phyloP scores from a whole-genome alignment of 2,888 invertebrate genomes.

The Elmis aenea region DNA sequence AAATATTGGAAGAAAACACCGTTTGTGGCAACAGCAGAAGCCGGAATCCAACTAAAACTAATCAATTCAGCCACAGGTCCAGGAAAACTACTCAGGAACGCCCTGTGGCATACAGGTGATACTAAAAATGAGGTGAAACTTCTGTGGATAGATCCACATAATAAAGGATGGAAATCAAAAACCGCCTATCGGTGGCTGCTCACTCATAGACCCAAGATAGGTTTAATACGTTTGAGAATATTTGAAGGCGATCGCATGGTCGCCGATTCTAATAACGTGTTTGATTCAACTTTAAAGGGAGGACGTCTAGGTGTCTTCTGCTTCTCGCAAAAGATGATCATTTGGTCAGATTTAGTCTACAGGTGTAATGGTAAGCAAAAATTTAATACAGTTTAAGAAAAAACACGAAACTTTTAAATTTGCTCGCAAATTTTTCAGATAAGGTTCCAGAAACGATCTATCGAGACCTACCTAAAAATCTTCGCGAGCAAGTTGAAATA shows the following conservation, averaged over 20 bases:
- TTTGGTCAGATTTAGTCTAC: slow-evolving; percentile 94
- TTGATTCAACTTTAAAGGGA: slow-evolving; percentile 86
- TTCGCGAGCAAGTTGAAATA: slow-evolving; percentile 59
- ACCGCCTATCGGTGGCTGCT: slow-evolving; percentile 92
- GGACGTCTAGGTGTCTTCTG: slow-evolving; percentile 93
- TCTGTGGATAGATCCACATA: slow-evolving; percentile 93
- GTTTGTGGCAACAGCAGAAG: slow-evolving; percentile 88
- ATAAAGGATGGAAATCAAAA: slow-evolving; percentile 87
- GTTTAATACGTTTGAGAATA: slow-evolving; percentile 85
- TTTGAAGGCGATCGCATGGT: slow-evolving; percentile 80
- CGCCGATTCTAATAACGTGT: slow-evolving; percentile 90
- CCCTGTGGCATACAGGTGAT: slow-evolving; percentile 92
- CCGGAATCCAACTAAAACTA: slow-evolving; percentile 89
- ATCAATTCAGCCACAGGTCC: slow-evolving; percentile 90
- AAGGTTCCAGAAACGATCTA: slow-evolving; percentile 77
- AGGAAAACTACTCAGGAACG: slow-evolving; percentile 83
- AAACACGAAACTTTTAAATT: neutral
- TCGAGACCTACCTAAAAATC: slow-evolving; percentile 66
- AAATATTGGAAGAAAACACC: slow-evolving; percentile 92
- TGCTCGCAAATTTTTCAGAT: slow-evolving; percentile 53
- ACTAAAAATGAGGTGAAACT: slow-evolving; percentile 81
- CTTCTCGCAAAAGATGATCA: slow-evolving; percentile 96
- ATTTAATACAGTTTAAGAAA: neutral
- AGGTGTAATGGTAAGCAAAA: slow-evolving; percentile 67
- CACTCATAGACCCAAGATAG: slow-evolving; percentile 85